Conservation (phyloP, 2,888 invertebrate species). For the Cyclophora punctaria region DNA sequence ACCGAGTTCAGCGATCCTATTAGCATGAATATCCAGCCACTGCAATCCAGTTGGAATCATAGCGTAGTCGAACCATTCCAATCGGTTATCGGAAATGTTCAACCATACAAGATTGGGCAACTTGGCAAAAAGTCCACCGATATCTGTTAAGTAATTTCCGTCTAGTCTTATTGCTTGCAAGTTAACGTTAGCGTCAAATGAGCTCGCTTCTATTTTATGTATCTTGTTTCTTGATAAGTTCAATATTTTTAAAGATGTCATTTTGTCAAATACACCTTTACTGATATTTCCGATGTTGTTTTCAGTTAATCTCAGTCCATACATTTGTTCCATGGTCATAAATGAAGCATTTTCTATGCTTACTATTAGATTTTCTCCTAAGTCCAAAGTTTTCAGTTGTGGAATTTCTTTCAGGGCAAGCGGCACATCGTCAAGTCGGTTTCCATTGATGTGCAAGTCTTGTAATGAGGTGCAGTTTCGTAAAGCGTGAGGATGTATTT, state of each 20-base stretch:
- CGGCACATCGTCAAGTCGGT: constrained; percentile 84
- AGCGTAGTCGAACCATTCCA: constrained; percentile 89
- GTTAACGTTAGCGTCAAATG: constrained; percentile 85
- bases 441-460: constrained; percentile 88
- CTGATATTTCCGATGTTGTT: constrained; percentile 88
- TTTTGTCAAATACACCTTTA: constrained; percentile 85
- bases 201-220: constrained; percentile 83
- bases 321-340: constrained; percentile 85
- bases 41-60: constrained; percentile 88
- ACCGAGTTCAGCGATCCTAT: constrained; percentile 87
- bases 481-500: constrained; percentile 83
- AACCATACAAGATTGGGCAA: constrained; percentile 88
- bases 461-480: constrained; percentile 86
- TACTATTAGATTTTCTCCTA: constrained; percentile 89
- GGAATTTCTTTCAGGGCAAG: constrained; percentile 83
- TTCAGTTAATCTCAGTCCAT: constrained; percentile 87
- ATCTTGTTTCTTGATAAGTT: constrained; percentile 90
- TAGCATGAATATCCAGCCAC: constrained; percentile 90
- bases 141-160: constrained; percentile 86
- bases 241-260: constrained; percentile 85
- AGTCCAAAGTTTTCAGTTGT: constrained; percentile 84
- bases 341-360: constrained; percentile 87
- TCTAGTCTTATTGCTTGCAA: constrained; percentile 87
- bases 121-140: constrained; percentile 85
- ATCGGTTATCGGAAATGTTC: constrained; percentile 89